These are phyloP conservation scores for Drosophila pseudoobscura DNA, from an alignment of 1,140 invertebrate genomes.

Conservation along the genomic window DNA sequence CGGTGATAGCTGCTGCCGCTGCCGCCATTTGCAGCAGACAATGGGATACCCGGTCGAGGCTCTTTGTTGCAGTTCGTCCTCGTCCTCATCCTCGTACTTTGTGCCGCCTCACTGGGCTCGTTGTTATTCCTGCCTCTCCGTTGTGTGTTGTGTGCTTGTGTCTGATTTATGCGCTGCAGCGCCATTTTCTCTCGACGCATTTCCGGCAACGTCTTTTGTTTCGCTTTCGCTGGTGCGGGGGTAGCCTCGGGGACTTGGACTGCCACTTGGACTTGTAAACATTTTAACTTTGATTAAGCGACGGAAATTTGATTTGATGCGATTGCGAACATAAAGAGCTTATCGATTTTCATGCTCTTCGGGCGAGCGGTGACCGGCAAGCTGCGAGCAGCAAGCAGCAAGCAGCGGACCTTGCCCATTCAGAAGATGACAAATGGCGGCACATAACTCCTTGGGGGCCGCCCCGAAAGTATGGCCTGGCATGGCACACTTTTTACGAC, in stretches of 20 bases:
- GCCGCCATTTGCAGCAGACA: slow-evolving; percentile 56
- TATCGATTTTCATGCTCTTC: slow-evolving; percentile 59
- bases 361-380: neutral
- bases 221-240: slow-evolving; percentile 3
- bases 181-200: slow-evolving; percentile 71
- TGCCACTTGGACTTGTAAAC: slow-evolving; percentile 55
- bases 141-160: slow-evolving; percentile 34
- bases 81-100: too few species aligned
- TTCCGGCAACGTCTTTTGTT: slow-evolving; percentile 67
- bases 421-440: slow-evolving; percentile 68
- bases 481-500: slow-evolving; percentile 42
- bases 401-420: slow-evolving; percentile 8
- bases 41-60: slow-evolving; percentile 27
- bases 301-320: slow-evolving; percentile 72
- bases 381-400: too few species aligned
- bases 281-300: slow-evolving; percentile 77
- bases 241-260: neutral
- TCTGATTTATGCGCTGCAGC: slow-evolving; percentile 71
- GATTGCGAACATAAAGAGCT: slow-evolving; percentile 58
- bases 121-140: slow-evolving; percentile 26
- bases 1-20: slow-evolving; percentile 12
- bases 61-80: slow-evolving; percentile 48
- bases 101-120: slow-evolving; percentile 17
- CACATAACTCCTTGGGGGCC: slow-evolving; percentile 40
- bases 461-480: neutral